A percentile compares a stretch with the other conserved stretches of the same genome.
phyloP scores from a whole-genome alignment of 1,140 invertebrate genomes.

The Caenorhabditis briggsae region DNA sequence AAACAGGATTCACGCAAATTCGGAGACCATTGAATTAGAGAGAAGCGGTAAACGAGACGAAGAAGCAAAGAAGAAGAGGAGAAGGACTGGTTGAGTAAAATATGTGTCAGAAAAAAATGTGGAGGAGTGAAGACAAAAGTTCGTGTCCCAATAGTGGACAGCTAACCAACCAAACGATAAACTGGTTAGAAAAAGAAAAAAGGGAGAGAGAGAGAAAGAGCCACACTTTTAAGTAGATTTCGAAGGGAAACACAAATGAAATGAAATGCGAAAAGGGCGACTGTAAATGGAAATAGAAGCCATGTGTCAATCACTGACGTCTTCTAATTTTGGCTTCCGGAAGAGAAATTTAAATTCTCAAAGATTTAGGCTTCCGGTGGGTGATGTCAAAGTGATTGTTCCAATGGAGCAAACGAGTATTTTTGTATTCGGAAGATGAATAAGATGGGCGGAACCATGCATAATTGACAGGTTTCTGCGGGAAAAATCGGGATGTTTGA shows the following conservation, averaged over 20 bases:
- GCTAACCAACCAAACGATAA: conserved; percentile 43
- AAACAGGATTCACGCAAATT: conserved; percentile 44
- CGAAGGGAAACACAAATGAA: conserved; percentile 4
- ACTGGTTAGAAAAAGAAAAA: conserved; percentile 25
- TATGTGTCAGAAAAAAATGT: conserved; percentile 16
- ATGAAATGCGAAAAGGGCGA: not conserved
- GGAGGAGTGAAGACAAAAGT: conserved; percentile 45
- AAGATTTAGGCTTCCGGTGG: conserved; percentile 14
- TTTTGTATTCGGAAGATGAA: not conserved
- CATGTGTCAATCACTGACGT: not conserved
- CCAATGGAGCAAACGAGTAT: not conserved
- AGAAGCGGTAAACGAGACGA: conserved; percentile 27
- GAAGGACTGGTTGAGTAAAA: conserved; percentile 5
- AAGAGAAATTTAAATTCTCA: not conserved
- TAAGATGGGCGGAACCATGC: conserved; percentile 15
- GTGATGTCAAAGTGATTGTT: conserved; percentile 23
- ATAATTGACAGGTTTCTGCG: conserved; percentile 40
- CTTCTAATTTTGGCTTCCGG: not conserved
- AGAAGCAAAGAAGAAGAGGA: not conserved
- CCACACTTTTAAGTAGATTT: conserved; percentile 34
- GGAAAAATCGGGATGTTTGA: not conserved
- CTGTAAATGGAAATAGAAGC: conserved; percentile 47
- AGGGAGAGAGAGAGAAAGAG: not conserved
- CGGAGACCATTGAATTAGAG: conserved; percentile 51
- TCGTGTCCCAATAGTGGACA: not conserved